Percentiles rank a stretch among this genome's conserved stretches.
Evolutionary conservation across 2,113 vertebrate species (phyloP).

Genomic region (Calyptommatus sinebrachiatus): DNA sequence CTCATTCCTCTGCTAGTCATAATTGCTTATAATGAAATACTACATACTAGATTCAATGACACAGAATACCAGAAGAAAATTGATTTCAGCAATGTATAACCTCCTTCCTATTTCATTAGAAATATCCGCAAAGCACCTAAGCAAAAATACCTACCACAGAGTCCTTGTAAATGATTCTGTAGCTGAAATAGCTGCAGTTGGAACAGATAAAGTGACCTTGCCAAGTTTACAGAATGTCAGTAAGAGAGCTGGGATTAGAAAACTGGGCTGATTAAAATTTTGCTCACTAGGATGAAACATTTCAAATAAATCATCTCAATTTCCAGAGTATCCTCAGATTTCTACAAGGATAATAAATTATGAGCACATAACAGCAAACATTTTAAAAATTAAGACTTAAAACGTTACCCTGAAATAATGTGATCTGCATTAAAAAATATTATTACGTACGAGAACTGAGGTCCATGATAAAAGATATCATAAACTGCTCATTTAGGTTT

Average conservation of each 20-base stretch:
- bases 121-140: neutral
- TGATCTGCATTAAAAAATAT: constrained; percentile 34
- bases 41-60: neutral
- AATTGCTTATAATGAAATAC: constrained; percentile 4
- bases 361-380: constrained; percentile 50
- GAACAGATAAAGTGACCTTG: constrained; percentile 57
- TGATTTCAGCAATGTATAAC: constrained; percentile 8
- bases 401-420: constrained; percentile 29
- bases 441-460: constrained; percentile 22
- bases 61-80: neutral
- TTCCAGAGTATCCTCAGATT: constrained; percentile 59
- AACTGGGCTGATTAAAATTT: constrained; percentile 68
- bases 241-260: constrained; percentile 62
- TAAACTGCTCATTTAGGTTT: constrained; percentile 8
- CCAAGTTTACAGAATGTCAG: constrained; percentile 60
- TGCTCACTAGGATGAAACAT: constrained; percentile 69
- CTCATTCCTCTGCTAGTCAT: neutral
- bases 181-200: constrained; percentile 22
- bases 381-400: constrained; percentile 51
- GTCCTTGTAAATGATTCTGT: constrained; percentile 47
- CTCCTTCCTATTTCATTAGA: constrained; percentile 45
- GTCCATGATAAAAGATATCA: constrained; percentile 27
- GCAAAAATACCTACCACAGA: constrained; percentile 49
- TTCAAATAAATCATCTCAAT: constrained; percentile 71
- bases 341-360: constrained; percentile 65